Base-by-base conservation (phyloP, 2,797 vertebrate species). In the Muraenolepis orangiensis region DNA sequence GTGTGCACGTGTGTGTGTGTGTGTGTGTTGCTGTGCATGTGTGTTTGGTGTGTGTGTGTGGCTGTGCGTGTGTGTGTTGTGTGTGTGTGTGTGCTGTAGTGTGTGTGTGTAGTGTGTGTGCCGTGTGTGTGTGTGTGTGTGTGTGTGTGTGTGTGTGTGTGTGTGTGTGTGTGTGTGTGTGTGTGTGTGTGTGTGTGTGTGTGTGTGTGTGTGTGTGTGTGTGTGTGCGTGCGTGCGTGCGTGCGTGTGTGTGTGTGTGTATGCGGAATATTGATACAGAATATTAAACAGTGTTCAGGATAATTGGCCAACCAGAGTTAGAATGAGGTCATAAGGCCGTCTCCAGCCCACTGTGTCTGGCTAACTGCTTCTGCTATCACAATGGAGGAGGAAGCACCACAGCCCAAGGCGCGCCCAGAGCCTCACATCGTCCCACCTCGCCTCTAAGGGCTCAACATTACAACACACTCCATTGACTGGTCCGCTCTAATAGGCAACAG, bases 221-320 rank as follows among this genome's bases (percentile, higher is more conserved):
- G 18, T n/a, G 20, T 10, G 51, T 57, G 51, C 23, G 57, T 26
- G 23, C 12, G 1, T 64, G 57, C 26, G 23, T 64, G 57, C 12
- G 57, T 11, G 23, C 12, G 23, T 64, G 57, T 64, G 2, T 26
- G 23, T 23, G 57, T 26, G 51, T 2, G 10, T 64, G 57, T 6
- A 26, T 4, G 23, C 4, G 57, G 10, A 20, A 12, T 84, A 83
- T 79, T 81, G 20, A 81, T 68, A 70, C 46, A 32, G 20, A 75
- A 80, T 78, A 76, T 78, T 29, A 81, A 68, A 42, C 36, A 10
- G 14, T 67, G 46, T n/a, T 57, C 16, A 23, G 40, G 69, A 29
- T 67, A 66, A 66, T 14, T 66, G 68, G 14, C 34, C 51, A 69
- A 36, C 68, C 34, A 26, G 57, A 26, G 23, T 26, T 26, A 64